Conservation (phyloP, 2,113 vertebrate genomes). For the Stercorarius parasiticus region DNA sequence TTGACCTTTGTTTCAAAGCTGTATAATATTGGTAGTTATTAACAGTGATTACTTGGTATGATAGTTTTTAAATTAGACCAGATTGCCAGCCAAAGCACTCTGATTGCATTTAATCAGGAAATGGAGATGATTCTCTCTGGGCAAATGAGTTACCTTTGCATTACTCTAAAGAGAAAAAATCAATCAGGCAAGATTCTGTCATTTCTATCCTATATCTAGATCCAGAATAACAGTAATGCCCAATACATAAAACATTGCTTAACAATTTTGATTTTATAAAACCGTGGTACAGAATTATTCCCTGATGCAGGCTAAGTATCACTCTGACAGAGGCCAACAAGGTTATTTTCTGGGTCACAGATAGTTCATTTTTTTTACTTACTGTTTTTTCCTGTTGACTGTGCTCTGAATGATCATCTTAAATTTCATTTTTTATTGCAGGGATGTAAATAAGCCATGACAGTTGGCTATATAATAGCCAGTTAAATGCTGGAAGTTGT, state of each 20-base stretch:
- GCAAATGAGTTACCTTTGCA: slow-evolving; percentile 37
- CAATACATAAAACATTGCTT: background rate
- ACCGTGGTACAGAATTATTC: background rate
- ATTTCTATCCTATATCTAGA: background rate
- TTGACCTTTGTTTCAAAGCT: slow-evolving; percentile 67
- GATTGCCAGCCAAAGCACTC: slow-evolving; percentile 39
- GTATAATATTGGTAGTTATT: slow-evolving; percentile 56
- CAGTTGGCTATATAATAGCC: background rate
- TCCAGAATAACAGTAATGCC: background rate
- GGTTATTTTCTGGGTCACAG: slow-evolving; percentile 7
- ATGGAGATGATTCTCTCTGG: slow-evolving; percentile 22
- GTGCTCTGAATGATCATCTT: background rate
- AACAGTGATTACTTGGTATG: slow-evolving; percentile 59
- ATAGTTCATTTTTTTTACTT: background rate
- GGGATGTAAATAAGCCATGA: background rate
- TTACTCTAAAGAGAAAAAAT: background rate
- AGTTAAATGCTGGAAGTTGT: background rate
- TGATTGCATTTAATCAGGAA: slow-evolving; percentile 73
- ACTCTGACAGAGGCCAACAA: background rate
- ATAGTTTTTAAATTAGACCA: slow-evolving; percentile 72
- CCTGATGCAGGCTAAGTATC: background rate
- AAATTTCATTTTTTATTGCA: background rate
- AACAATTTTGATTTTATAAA: slow-evolving; percentile 12
- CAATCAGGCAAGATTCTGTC: background rate
- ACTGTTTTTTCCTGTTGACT: background rate